phyloP scores from a whole-genome alignment of 2,888 invertebrate genomes.

The Beris chalybata region DNA sequence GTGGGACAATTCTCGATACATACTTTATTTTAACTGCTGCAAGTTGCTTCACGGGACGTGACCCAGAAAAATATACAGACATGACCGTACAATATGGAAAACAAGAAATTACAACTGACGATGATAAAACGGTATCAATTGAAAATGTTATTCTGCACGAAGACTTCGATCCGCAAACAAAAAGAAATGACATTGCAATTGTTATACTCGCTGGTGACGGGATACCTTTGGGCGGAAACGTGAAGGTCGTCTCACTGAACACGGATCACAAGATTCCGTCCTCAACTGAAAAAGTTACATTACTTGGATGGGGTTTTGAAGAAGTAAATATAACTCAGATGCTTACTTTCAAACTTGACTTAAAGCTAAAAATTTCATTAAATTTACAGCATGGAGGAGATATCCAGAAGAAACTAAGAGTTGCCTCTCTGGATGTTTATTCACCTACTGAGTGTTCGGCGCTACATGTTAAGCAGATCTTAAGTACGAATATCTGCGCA shows the following conservation, averaged over 20 bases:
- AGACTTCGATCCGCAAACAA: constrained; percentile 46
- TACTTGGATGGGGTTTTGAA: constrained; percentile 52
- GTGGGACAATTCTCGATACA: too few species aligned
- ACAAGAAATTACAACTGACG: too few species aligned
- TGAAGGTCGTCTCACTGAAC: constrained; percentile 47
- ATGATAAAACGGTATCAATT: too few species aligned
- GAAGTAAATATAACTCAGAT: constrained; percentile 41
- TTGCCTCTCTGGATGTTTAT: constrained; percentile 52
- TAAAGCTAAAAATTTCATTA: too few species aligned
- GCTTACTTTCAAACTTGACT: too few species aligned
- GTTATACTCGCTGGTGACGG: constrained; percentile 47
- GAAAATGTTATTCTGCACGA: too few species aligned
- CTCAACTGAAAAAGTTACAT: constrained; percentile 43
- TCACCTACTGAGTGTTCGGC: constrained; percentile 52
- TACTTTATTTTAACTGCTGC: too few species aligned
- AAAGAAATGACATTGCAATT: constrained; percentile 56
- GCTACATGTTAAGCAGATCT: constrained; percentile 46
- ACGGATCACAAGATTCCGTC: constrained; percentile 33
- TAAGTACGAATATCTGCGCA: constrained; percentile 55
- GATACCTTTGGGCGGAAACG: constrained; percentile 44
- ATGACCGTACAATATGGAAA: too few species aligned
- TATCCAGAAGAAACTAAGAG: constrained; percentile 51
- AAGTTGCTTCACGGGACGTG: too few species aligned
- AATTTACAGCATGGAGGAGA: constrained; percentile 41
- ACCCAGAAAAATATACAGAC: too few species aligned